phyloP scores from a whole-genome alignment of 2,113 vertebrate genomes.

The Sminthopsis crassicaudata region DNA sequence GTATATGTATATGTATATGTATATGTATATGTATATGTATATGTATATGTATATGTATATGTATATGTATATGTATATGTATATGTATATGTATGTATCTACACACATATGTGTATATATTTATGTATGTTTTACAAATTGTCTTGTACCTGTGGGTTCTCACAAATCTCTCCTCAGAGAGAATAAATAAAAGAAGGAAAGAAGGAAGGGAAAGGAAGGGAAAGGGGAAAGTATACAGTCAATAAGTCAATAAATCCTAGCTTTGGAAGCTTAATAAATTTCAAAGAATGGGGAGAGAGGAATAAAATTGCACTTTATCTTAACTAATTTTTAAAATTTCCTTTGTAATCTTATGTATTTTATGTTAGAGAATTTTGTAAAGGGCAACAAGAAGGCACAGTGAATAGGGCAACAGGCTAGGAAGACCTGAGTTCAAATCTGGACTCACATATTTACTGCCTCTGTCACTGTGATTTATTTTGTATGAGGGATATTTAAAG shows the following conservation, averaged over 20 bases:
- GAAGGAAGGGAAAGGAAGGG: neutral
- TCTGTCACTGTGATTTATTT: neutral
- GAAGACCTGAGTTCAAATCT: neutral
- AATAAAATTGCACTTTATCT: neutral
- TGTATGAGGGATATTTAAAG: neutral
- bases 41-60: no score
- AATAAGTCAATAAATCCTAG: no score
- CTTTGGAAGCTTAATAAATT: neutral
- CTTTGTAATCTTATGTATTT: neutral
- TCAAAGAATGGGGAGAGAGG: neutral
- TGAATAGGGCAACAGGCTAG: neutral
- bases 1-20: no score
- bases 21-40: no score
- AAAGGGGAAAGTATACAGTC: no score
- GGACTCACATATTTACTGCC: no score
- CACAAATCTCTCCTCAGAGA: no score
- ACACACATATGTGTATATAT: no score
- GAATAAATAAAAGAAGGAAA: neutral
- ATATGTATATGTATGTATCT: no score
- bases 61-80: no score
- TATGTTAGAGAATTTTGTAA: neutral
- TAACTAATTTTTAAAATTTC: neutral
- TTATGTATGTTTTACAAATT: no score
- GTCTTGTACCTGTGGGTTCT: no score
- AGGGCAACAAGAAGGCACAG: neutral